phyloP scores from a whole-genome alignment of 2,797 vertebrate genomes.

The Pterois miles region DNA sequence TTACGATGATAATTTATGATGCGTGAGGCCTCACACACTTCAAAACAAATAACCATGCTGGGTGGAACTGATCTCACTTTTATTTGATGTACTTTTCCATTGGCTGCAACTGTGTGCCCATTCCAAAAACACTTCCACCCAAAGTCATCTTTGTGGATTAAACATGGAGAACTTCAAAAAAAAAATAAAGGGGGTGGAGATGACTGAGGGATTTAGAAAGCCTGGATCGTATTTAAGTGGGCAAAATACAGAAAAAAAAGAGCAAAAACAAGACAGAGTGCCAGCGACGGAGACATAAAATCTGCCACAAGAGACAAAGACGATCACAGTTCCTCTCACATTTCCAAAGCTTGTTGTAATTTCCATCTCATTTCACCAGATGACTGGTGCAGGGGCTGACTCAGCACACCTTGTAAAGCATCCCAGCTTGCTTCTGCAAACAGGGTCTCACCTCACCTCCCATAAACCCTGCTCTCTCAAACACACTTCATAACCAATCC shows the following conservation, averaged over 20 bases:
- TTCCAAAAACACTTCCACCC: conserved; percentile 44
- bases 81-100: conserved; percentile 34
- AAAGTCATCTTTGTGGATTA: conserved; percentile 24
- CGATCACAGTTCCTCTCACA: conserved; percentile 27
- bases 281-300: conserved; percentile 13
- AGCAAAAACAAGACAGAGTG: background rate
- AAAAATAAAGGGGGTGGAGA: background rate
- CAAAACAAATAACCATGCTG: conserved; percentile 22
- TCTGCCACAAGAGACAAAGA: conserved; percentile 40
- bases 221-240: conserved; percentile 48
- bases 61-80: conserved; percentile 35
- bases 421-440: conserved; percentile 58
- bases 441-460: conserved; percentile 66
- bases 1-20: conserved; percentile 11
- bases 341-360: conserved; percentile 51
- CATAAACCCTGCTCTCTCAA: conserved; percentile 48
- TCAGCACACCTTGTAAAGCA: conserved; percentile 57
- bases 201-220: conserved; percentile 8
- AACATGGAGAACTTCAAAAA: conserved; percentile 6
- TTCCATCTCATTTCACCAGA: conserved; percentile 45
- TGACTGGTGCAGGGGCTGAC: conserved; percentile 45
- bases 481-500: conserved; percentile 48
- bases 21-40: background rate
- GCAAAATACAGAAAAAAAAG: conserved; percentile 13
- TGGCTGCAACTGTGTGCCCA: conserved; percentile 28